phyloP scores from a whole-genome alignment of 1,140 invertebrate genomes.

The Caenorhabditis tropicalis region DNA sequence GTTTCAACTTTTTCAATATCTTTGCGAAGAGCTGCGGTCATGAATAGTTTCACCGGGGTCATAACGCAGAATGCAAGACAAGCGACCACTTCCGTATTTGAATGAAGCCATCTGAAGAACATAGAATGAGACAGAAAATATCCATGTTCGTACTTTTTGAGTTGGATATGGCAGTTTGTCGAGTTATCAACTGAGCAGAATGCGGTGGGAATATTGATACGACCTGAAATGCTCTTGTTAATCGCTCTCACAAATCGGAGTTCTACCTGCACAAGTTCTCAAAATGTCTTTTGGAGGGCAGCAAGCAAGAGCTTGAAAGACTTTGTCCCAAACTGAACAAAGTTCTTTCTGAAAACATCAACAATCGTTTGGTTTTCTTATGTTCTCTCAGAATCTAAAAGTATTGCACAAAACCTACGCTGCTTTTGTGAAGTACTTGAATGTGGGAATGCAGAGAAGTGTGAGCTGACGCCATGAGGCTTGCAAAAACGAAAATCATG shows the following conservation, averaged over 20 bases:
- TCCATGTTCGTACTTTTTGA: background rate
- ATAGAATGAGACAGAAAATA: background rate
- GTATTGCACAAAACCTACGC: background rate
- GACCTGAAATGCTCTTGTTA: background rate
- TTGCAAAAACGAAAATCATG: slow-evolving; percentile 23
- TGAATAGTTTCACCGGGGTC: background rate
- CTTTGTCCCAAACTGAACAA: background rate
- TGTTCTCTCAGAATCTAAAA: no score
- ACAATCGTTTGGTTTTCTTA: no score
- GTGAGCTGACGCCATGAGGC: background rate
- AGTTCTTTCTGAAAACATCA: background rate
- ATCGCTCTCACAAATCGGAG: background rate
- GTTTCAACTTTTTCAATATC: slow-evolving; percentile 24
- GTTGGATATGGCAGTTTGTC: background rate
- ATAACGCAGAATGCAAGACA: slow-evolving; percentile 6
- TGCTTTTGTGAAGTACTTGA: background rate
- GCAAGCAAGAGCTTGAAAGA: background rate
- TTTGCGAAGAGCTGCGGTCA: background rate
- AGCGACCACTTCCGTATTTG: background rate
- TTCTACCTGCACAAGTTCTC: background rate
- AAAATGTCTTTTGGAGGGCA: background rate
- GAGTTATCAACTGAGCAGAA: background rate
- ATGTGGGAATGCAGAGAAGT: slow-evolving; percentile 2
- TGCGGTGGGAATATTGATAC: background rate
- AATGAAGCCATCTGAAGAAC: slow-evolving; percentile 16